These are phyloP conservation scores for Drosophila persimilis DNA, from an alignment of 1,140 invertebrate genomes.

Conservation along the genomic window DNA sequence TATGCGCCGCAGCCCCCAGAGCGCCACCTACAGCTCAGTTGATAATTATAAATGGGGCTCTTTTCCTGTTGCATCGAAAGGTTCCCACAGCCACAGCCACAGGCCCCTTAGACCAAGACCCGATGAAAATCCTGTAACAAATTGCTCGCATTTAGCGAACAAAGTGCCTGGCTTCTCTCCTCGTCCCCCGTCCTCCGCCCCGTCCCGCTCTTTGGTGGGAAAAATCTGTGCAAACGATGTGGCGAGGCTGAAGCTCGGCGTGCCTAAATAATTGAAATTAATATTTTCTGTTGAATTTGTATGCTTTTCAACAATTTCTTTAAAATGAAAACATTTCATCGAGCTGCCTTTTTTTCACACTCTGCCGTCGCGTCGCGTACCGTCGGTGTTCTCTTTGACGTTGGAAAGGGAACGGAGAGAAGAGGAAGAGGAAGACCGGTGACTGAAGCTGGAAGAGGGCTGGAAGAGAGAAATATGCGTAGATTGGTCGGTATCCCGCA, in stretches of 20 bases:
- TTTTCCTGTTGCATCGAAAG: slow-evolving; percentile 42
- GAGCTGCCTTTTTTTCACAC: slow-evolving; percentile 15
- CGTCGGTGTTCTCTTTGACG: slow-evolving; percentile 65
- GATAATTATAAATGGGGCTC: slow-evolving; percentile 64
- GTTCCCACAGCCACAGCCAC: slow-evolving; percentile 22
- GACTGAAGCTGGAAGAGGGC: neutral
- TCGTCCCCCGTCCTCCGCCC: slow-evolving; percentile 1
- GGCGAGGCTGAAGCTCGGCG: slow-evolving; percentile 28
- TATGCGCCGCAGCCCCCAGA: slow-evolving; percentile 35
- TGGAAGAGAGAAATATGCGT: slow-evolving; percentile 57
- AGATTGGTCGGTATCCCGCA: slow-evolving; percentile 69
- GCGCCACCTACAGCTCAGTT: slow-evolving; percentile 60
- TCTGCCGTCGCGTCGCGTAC: neutral
- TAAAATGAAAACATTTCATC: slow-evolving; percentile 61
- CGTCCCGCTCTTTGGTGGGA: slow-evolving; percentile 20
- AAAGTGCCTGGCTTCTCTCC: slow-evolving; percentile 51
- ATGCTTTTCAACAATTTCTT: slow-evolving; percentile 59
- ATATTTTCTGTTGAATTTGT: slow-evolving; percentile 65
- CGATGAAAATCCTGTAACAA: slow-evolving; percentile 68
- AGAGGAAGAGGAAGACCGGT: no score
- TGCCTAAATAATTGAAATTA: slow-evolving; percentile 75
- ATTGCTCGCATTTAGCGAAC: slow-evolving; percentile 75
- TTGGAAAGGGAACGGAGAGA: slow-evolving; percentile 5
- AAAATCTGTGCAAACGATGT: neutral
- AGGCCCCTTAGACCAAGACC: slow-evolving; percentile 1